A percentile compares a stretch with the other conserved stretches of the same genome.
Conservation (phyloP, 2,113 vertebrate genomes). For the Petroica traversi region DNA sequence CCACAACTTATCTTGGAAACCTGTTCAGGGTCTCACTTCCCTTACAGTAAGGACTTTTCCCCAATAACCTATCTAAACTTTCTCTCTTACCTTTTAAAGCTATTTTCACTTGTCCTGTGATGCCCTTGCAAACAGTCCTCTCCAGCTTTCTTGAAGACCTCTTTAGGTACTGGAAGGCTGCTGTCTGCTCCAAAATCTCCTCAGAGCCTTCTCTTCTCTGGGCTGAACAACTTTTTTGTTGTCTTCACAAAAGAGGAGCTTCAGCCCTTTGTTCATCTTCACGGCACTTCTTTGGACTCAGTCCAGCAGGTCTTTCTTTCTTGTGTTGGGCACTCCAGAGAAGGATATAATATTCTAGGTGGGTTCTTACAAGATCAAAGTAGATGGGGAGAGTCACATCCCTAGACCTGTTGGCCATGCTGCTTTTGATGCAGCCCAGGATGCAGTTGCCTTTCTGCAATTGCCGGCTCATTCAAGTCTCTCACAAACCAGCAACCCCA, state of each 20-base stretch:
- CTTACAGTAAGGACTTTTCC: background rate
- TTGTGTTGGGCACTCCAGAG: background rate
- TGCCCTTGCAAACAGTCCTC: background rate
- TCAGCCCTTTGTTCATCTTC: background rate
- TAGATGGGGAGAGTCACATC: background rate
- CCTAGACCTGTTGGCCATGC: rapidly evolving
- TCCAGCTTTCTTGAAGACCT: background rate
- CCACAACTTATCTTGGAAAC: background rate
- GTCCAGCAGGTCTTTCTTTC: background rate
- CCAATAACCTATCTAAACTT: background rate
- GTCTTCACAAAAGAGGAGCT: background rate
- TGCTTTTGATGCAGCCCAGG: background rate
- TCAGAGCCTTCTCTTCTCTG: background rate
- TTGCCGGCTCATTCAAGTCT: background rate
- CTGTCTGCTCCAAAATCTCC: background rate
- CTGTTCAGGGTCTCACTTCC: background rate
- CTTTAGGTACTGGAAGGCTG: background rate
- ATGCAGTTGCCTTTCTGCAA: background rate
- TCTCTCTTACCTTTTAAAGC: background rate
- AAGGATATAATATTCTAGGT: background rate
- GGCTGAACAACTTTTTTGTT: background rate
- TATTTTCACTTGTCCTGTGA: background rate
- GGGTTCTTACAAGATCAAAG: background rate
- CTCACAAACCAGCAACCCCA: background rate
- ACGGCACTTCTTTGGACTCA: background rate